Percentiles rank a stretch among this genome's conserved stretches.
These are phyloP conservation scores for Illadopsis cleaveri DNA, from an alignment of 2,113 vertebrate species.

Conservation along the genomic window DNA sequence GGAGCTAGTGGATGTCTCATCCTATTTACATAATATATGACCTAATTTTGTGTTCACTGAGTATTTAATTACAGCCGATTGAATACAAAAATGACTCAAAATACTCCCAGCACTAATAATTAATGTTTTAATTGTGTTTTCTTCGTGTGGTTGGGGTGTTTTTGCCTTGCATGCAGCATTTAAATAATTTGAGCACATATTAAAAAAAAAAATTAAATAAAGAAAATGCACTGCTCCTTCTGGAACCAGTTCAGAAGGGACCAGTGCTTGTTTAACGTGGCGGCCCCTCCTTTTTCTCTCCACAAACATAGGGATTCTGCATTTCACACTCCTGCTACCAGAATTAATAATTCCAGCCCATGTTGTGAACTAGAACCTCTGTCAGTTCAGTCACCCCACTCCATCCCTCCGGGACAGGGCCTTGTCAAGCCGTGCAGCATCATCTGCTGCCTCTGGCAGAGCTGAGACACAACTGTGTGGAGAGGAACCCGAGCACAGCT, in stretches of 20 bases:
- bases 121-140: conserved; percentile 43
- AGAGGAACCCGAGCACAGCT: background rate
- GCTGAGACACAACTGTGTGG: background rate
- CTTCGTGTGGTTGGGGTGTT: background rate
- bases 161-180: background rate
- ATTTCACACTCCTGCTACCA: background rate
- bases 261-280: background rate
- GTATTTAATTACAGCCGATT: conserved; percentile 65
- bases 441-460: conserved; percentile 10
- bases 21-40: conserved; percentile 69
- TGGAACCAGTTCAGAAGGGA: background rate
- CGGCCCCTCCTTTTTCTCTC: background rate
- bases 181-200: background rate
- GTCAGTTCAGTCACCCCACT: background rate
- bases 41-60: conserved; percentile 66
- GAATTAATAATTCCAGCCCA: conserved; percentile 2
- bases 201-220: background rate
- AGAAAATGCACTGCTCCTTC: background rate
- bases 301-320: background rate
- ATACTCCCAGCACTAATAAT: conserved; percentile 59
- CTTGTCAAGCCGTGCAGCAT: background rate
- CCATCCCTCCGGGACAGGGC: background rate
- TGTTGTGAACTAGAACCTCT: conserved; percentile 5
- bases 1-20: conserved; percentile 62
- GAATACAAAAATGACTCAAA: conserved; percentile 64